A percentile compares a stretch with the other conserved stretches of the same genome.
Conservation (phyloP, 2,797 vertebrate genomes). For the Brachymystax lenok region DNA sequence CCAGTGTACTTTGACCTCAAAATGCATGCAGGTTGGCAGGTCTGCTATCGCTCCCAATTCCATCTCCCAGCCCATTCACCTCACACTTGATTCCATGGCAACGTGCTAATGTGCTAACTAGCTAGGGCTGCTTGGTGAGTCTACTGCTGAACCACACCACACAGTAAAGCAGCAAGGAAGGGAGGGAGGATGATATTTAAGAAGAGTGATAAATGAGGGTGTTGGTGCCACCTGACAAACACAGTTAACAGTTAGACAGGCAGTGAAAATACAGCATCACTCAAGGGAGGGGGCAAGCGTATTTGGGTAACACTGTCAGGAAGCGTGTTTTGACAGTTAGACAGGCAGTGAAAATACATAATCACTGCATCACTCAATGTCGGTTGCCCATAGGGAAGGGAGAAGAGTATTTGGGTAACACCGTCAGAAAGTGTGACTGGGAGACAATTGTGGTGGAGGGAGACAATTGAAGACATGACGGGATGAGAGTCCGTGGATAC, state of each 20-base stretch:
- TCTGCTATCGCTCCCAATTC: constrained; percentile 1
- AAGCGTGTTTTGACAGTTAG: not conserved
- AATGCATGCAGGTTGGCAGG: not conserved
- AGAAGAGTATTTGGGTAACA: constrained; percentile 45
- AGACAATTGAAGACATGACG: constrained; percentile 28
- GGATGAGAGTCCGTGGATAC: not conserved
- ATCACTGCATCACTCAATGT: not conserved
- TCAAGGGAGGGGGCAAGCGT: not conserved
- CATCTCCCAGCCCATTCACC: not conserved
- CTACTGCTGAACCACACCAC: not conserved
- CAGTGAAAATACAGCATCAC: not conserved
- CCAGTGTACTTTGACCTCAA: no score
- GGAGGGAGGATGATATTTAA: constrained; percentile 5
- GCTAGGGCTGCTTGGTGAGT: not conserved
- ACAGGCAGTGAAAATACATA: not conserved
- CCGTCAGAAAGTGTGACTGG: constrained; percentile 49
- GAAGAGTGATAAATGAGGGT: not conserved
- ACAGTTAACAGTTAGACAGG: not conserved
- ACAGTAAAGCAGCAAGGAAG: not conserved
- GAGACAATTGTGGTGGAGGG: constrained; percentile 25
- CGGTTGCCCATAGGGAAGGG: not conserved
- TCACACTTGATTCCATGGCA: not conserved
- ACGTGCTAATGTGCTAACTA: constrained; percentile 17
- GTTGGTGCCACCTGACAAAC: not conserved
- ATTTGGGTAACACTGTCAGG: not conserved